Evolutionary conservation across 2,888 invertebrate species (phyloP), one percentile per base, ranked within the genome.

Genomic region (Pandemis corylana): DNA sequence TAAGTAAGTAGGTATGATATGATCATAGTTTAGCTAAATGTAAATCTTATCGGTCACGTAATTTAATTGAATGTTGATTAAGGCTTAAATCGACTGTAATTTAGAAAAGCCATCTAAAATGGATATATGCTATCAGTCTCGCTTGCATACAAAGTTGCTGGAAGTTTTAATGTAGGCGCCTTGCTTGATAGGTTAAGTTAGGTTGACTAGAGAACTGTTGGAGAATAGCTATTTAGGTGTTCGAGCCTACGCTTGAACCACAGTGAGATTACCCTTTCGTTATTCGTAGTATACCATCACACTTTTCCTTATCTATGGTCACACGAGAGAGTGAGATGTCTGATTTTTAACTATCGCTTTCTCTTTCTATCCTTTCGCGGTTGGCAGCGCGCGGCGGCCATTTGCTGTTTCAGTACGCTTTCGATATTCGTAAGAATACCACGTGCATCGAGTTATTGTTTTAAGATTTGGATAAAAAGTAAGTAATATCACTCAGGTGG

Each of bases 241-340:
- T 59, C 59, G 59, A 59, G 59, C 59, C 59, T 59, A 59, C 59
- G 59, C 28, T 59, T 59, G 59, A 59, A 59, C 59, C 59, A 59
- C 59, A 7, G 59, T 59, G 59, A 59, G 59, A 59, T 59, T 59
- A 59, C 59, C 28, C 59, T 59, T 59, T 59, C 59, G 59, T 10
- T 59, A 28, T 59, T 59, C 28, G 59, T 28, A 28, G 5, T 59
- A 59, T 4, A 12, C 3, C 28, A 59, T 28, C 10, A 10, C 10
- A 12, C 2, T 36, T 36, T 56, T 56, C n/a, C 56, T 56, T 56
- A 15, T 56, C 56, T 56, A 9, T 56, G 56, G 56, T 59, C 28
- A 28, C 28, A 10, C 4, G 59, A 28, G 59, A 0, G 20, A 59
- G 59, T 0, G 59, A 59, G 59, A 59, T 7, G 12, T 4, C 4